Percentiles rank a stretch among this genome's conserved stretches.
Evolutionary conservation across 2,797 vertebrate genomes (phyloP).

Genomic region (Catharus ustulatus): DNA sequence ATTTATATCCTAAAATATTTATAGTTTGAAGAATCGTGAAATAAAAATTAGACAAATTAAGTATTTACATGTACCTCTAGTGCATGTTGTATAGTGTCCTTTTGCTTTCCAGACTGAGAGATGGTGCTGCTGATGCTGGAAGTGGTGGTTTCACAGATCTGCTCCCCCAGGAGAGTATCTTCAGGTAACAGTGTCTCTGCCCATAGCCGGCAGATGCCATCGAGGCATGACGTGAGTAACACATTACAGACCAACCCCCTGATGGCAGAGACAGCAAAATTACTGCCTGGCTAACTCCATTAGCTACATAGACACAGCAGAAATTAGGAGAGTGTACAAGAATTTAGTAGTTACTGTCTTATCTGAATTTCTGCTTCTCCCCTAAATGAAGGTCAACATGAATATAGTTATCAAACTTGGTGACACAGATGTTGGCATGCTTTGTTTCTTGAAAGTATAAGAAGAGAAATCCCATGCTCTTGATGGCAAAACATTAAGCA

Average conservation of each 20-base stretch:
- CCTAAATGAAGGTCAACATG: not conserved
- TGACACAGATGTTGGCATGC: not conserved
- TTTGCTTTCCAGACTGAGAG: conserved; percentile 85
- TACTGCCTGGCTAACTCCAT: not conserved
- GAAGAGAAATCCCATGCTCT: not conserved
- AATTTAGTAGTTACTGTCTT: not conserved
- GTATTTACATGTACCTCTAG: conserved; percentile 84
- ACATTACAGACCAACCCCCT: conserved; percentile 98
- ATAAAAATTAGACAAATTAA: not conserved
- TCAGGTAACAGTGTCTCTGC: conserved; percentile 94
- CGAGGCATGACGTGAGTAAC: conserved; percentile 92
- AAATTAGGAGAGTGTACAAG: not conserved
- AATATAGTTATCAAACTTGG: not conserved
- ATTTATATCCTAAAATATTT: not conserved
- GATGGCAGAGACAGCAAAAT: conserved; percentile 28
- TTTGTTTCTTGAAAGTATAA: not conserved
- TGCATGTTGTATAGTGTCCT: conserved; percentile 96
- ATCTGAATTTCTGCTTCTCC: not conserved
- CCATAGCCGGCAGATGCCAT: conserved; percentile 96
- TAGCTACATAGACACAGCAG: not conserved
- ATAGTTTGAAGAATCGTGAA: not conserved
- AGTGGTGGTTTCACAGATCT: conserved; percentile 92
- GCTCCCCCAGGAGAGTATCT: conserved; percentile 92
- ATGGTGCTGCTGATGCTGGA: conserved; percentile 83
- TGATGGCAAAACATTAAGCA: not conserved